phyloP scores from a whole-genome alignment of 2,113 vertebrate genomes.

The Cricetomys ansorgei region DNA sequence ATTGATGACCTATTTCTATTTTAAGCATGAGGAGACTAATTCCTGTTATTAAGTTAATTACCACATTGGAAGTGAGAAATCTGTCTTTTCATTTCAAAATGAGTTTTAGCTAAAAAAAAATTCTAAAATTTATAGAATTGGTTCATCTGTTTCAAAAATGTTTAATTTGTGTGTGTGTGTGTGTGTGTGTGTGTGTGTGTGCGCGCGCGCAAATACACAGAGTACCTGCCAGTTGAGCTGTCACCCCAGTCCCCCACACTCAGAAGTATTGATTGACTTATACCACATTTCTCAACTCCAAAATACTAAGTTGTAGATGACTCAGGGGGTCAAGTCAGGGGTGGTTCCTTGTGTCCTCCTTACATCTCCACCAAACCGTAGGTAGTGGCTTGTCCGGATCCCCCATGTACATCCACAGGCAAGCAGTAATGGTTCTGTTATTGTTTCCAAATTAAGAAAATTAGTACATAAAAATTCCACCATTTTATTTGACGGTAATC shows the following conservation, averaged over 20 bases:
- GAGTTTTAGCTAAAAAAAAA: slow-evolving; percentile 66
- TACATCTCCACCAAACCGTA: fast-evolving
- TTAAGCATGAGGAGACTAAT: slow-evolving; percentile 72
- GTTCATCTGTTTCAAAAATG: background rate
- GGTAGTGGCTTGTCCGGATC: fast-evolving
- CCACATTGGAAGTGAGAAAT: slow-evolving; percentile 64
- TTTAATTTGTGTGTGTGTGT: background rate
- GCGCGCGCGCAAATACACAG: background rate
- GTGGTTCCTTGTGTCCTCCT: background rate
- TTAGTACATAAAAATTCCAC: background rate
- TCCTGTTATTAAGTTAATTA: slow-evolving; percentile 79
- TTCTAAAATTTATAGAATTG: background rate
- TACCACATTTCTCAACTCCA: background rate
- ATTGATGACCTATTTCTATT: slow-evolving; percentile 74
- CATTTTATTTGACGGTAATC: background rate
- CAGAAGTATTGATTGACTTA: background rate
- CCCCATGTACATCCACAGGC: background rate
- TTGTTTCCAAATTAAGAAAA: background rate
- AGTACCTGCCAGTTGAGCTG: background rate
- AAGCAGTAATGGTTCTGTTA: background rate
- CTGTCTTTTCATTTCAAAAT: slow-evolving; percentile 65
- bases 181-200: too few relatives aligned
- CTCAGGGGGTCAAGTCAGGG: background rate
- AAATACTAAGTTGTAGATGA: background rate
- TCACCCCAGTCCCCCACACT: background rate